Percentiles rank a stretch among this genome's conserved stretches.
These are phyloP conservation scores for Perodicticus potto DNA, from an alignment of 2,797 vertebrate genomes.

Conservation along the genomic window DNA sequence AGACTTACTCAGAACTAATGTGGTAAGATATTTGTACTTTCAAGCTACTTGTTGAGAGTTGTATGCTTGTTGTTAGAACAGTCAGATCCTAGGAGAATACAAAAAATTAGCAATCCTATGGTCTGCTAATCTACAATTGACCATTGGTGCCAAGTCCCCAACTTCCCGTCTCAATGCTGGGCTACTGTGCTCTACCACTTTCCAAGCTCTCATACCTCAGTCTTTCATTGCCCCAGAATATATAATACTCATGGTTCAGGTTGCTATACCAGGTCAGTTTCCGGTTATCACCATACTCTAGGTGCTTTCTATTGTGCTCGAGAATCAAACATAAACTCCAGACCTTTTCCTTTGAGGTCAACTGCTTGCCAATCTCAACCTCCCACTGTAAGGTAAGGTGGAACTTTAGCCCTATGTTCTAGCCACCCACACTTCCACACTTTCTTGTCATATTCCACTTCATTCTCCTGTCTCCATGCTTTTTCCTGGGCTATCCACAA, in stretches of 20 bases:
- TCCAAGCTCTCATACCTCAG: neutral
- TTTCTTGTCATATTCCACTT: neutral
- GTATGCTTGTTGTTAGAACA: neutral
- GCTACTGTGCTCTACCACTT: neutral
- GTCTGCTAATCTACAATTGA: neutral
- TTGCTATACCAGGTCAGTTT: neutral
- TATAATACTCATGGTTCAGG: neutral
- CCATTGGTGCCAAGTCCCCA: neutral
- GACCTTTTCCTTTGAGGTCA: neutral
- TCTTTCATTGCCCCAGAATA: neutral
- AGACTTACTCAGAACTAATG: neutral
- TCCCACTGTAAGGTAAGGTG: too few relatives aligned
- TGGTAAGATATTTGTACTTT: neutral
- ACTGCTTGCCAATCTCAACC: neutral
- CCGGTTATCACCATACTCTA: too few relatives aligned
- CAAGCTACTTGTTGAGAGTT: neutral
- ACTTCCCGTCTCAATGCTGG: neutral
- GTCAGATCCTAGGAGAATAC: neutral
- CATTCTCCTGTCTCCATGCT: neutral
- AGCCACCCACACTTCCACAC: accelerated
- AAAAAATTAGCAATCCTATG: neutral
- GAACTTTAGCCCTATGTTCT: neutral
- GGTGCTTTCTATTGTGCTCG: neutral
- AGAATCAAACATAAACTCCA: neutral
- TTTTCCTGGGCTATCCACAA: neutral